Base-by-base conservation (phyloP, 2,113 vertebrate species). In the Osmerus mordax region DNA sequence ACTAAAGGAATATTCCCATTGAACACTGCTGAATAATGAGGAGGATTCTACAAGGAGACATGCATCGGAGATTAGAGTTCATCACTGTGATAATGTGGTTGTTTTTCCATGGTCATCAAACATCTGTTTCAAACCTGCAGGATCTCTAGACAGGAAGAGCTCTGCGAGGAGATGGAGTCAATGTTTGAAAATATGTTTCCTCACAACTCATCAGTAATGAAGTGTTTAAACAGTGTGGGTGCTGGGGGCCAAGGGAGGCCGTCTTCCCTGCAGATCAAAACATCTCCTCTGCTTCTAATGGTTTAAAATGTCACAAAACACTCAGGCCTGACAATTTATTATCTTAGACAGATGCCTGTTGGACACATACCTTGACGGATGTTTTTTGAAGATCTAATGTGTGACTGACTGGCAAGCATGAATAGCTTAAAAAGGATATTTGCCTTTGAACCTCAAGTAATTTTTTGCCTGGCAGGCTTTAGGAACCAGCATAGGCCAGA, bases 161-260 rank as follows among this genome's bases (percentile, higher is more conserved):
- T 66, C 54, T 13, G 79, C 76, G 80, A 81, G 70, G 72, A 78
- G 36, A 78, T 29, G 67, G 6, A 85, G 83, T 73, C 81, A 65
- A 78, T 87, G 84, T 86, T 88, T 89, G 81, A 83, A 83, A 82
- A 76, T 62, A 72, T 66, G 51, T 72, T 70, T 75, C 77, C 77
- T 88, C 69, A 12, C 88, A 88, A 86, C 74, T 89, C 90, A 89
- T 89, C 86, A 73, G 81, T 86, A 85, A 88, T 76, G 79, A 83
- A 56, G 78, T 88, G 90, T 90, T 86, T 88, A 85, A 85, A 84
- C 86, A 3, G 69, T 28, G 12, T 2, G 19, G 67, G 62, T 19
- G 68, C 66, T 18, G 16, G 75, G 36, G 29, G 1, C 12, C 1
- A 36, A 23, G 63, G 58, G 65, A 72, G 69, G 61, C 8, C 5